These are phyloP conservation scores for Carposina sasakii DNA, from an alignment of 1,140 invertebrate species.

Conservation along the genomic window DNA sequence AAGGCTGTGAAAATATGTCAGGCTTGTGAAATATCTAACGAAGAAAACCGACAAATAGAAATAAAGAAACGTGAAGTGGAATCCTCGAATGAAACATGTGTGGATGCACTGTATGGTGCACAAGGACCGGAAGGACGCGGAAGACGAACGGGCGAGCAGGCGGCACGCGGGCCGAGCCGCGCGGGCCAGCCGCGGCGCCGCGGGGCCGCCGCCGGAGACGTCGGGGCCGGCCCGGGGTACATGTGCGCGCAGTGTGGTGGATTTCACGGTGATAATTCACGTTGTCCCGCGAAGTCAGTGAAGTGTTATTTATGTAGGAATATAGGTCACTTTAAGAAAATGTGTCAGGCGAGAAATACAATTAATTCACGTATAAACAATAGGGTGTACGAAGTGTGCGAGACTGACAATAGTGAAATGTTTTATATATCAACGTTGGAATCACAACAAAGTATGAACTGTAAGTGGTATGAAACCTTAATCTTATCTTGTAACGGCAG, in stretches of 20 bases:
- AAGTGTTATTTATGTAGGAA: constrained; percentile 4
- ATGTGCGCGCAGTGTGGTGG: neutral
- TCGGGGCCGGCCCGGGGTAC: neutral
- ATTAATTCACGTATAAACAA: neutral
- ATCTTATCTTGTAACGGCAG: neutral
- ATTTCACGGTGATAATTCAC: neutral
- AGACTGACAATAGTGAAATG: neutral
- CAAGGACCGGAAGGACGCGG: too few relatives aligned
- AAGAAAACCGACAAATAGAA: neutral
- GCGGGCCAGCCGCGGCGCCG: neutral
- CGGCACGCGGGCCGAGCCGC: neutral
- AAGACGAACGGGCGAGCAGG: neutral
- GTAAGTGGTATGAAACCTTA: constrained; percentile 7
- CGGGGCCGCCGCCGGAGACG: neutral
- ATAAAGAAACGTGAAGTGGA: neutral
- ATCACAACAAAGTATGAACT: neutral
- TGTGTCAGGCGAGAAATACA: neutral
- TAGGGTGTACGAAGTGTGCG: constrained; percentile 1
- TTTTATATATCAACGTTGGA: constrained; percentile 1
- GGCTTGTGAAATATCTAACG: neutral
- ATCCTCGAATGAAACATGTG: neutral
- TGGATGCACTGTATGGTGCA: neutral
- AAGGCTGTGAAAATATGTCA: neutral
- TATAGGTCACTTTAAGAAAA: constrained; percentile 6
- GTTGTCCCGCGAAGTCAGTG: neutral